A percentile compares a stretch with the other conserved stretches of the same genome.
Conservation (phyloP, 1,140 invertebrate species). For the Eurosta solidaginis region DNA sequence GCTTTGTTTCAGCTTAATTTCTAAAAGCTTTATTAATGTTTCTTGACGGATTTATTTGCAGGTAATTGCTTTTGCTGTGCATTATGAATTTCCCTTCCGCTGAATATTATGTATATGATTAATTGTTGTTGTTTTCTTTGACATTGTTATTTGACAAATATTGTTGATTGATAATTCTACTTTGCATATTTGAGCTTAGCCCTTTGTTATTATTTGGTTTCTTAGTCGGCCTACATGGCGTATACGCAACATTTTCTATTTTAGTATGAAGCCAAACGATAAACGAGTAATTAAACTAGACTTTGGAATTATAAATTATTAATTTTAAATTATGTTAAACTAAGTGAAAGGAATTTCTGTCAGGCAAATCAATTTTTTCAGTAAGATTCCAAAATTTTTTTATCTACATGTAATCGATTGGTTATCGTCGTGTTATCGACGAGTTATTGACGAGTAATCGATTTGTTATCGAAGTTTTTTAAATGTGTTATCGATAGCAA, state of each 20-base stretch:
- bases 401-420: no score
- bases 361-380: no score
- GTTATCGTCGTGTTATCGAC: no score
- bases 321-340: no score
- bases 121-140: background rate
- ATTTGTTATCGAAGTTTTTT: no score
- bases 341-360: no score
- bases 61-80: background rate
- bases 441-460: no score
- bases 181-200: background rate
- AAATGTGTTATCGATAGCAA: no score
- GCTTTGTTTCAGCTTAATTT: background rate
- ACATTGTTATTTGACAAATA: background rate
- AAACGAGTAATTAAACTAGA: no score
- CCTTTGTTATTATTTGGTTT: background rate
- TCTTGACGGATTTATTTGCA: background rate
- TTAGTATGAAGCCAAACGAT: no score
- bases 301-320: no score
- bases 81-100: background rate
- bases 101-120: background rate
- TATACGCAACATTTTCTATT: background rate
- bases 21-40: background rate
- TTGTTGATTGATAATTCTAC: slow-evolving; percentile 1
- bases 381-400: no score
- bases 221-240: background rate